Base-by-base conservation (phyloP, 2,113 vertebrate genomes). In the Phoxinus phoxinus region DNA sequence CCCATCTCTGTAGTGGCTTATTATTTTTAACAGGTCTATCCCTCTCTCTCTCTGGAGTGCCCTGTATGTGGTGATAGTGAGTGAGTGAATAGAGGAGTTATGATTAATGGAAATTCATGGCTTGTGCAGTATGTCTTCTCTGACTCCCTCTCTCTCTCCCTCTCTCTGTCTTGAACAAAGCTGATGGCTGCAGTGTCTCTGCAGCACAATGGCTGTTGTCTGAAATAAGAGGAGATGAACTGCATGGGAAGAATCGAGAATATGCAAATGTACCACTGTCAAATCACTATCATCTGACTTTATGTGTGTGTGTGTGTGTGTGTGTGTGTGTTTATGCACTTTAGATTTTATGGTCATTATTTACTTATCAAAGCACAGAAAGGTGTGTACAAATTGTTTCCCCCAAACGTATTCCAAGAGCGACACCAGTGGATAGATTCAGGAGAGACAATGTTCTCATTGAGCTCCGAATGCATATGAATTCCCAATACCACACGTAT, bases 91-190 rank as follows among this genome's bases (percentile, higher is more conserved):
- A 93, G 93, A 93, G 91, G 91, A 89, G 89, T 91, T 89, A 93
- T 96, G 96, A 97, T 96, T 95, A 96, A 97, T 96, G 95, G 93
- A 93, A 94, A 95, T 95, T 95, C 96, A 94, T 96, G 94, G 95
- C 94, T 90, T 81, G 88, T 86, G 87, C 92, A 85, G 90, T 86
- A 90, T 88, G 72, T 84, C 88, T 91, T 82, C 27, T 67, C n/a
- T 48, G 46, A 63, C 46, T 69, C 30, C 32, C 75, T 23, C 74
- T 79, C 74, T 61, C 46, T 37, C 63, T 19, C 67, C 13, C 65
- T 79, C 11, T 72, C 56, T 63, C 1, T 77, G 63, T 69, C 77
- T 90, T 87, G 85, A 89, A 90, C 89, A 91, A 84, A 89, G 87
- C 81, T 89, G 89, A 87, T 83, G 86, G 87, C 78, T 85, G 56